Evolutionary conservation across 2,797 vertebrate genomes (phyloP).

Genomic region (Gorsachius magnificus): DNA sequence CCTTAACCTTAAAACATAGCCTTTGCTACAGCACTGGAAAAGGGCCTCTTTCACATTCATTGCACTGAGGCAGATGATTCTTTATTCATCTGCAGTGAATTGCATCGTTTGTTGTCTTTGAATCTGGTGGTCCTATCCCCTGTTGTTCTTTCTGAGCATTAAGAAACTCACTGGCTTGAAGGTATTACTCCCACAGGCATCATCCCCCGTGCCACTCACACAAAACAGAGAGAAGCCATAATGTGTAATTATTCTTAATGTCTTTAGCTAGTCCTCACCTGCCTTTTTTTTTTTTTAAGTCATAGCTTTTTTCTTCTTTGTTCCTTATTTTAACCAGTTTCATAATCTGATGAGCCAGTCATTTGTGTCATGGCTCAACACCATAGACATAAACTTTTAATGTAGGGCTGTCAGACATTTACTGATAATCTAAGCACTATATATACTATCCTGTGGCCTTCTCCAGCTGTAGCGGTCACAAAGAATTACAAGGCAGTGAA

Average conservation of each 20-base stretch:
- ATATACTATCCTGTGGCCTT: not conserved
- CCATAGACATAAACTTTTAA: constrained; percentile 13
- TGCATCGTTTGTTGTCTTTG: not conserved
- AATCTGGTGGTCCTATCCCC: not conserved
- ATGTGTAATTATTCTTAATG: not conserved
- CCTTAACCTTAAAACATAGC: not conserved
- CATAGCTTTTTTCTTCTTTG: not conserved
- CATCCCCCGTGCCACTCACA: not conserved
- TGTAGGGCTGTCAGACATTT: constrained; percentile 18
- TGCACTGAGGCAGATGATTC: not conserved
- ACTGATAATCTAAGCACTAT: constrained; percentile 21
- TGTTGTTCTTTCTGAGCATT: not conserved
- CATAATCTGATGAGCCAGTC: constrained; percentile 34
- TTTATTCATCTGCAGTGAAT: not conserved
- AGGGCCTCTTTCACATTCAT: not conserved
- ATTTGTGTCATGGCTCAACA: constrained; percentile 57
- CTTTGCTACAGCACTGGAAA: not conserved
- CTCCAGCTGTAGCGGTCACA: not conserved
- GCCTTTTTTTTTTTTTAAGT: not conserved
- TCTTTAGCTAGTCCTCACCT: not conserved
- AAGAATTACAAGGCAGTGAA: constrained; percentile 25
- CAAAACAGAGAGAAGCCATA: not conserved
- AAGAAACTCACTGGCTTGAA: not conserved
- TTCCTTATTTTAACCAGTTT: constrained; percentile 46
- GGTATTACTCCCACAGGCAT: not conserved